These are phyloP conservation scores for Yponomeuta plumbellus DNA, from an alignment of 2,888 invertebrate genomes.

Conservation along the genomic window DNA sequence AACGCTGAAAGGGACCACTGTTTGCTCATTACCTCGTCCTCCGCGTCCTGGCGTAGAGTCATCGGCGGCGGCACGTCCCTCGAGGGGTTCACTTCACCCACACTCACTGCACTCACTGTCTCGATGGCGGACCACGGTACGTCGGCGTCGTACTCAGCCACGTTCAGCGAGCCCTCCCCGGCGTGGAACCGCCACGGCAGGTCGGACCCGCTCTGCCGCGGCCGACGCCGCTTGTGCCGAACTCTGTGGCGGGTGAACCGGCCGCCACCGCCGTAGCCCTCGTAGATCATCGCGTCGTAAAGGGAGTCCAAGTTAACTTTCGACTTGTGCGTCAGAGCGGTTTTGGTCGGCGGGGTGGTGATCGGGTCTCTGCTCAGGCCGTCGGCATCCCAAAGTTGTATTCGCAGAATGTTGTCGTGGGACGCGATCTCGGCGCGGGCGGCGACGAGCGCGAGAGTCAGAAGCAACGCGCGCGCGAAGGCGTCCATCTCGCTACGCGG, in stretches of 20 bases:
- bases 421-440: slow-evolving; percentile 62
- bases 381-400: slow-evolving; percentile 70
- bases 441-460: slow-evolving; percentile 54
- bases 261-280: slow-evolving; percentile 47
- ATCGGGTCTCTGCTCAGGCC: slow-evolving; percentile 59
- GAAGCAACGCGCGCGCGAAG: slow-evolving; percentile 48
- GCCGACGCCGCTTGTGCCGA: slow-evolving; percentile 66
- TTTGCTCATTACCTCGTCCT: slow-evolving; percentile 66
- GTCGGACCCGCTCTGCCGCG: slow-evolving; percentile 54
- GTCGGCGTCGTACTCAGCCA: slow-evolving; percentile 70
- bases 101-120: slow-evolving; percentile 68
- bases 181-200: slow-evolving; percentile 73
- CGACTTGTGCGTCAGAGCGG: slow-evolving; percentile 39
- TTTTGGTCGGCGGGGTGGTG: slow-evolving; percentile 31
- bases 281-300: slow-evolving; percentile 63
- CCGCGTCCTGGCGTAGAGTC: slow-evolving; percentile 56
- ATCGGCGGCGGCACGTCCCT: slow-evolving; percentile 62
- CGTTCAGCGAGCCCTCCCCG: slow-evolving; percentile 70
- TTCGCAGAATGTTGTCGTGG: slow-evolving; percentile 66
- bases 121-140: slow-evolving; percentile 72
- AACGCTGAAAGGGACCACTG: slow-evolving; percentile 57
- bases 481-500: slow-evolving; percentile 63
- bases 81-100: slow-evolving; percentile 43
- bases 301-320: slow-evolving; percentile 60
- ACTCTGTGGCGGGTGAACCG: slow-evolving; percentile 65